These are phyloP conservation scores for Pteruthius melanotis DNA, from an alignment of 2,113 vertebrate genomes.

Conservation along the genomic window DNA sequence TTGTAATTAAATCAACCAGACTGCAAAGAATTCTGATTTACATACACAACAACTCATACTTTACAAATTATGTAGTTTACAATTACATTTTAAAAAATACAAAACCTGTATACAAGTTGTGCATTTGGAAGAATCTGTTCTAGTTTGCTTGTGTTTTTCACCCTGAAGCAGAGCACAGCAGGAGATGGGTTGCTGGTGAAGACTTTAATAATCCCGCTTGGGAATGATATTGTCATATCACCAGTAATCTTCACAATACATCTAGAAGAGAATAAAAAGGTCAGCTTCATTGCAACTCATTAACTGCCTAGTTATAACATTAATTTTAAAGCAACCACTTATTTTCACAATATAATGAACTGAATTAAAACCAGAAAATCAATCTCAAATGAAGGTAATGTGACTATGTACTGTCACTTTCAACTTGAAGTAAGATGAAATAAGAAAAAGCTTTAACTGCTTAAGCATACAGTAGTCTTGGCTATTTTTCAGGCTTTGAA, in stretches of 20 bases:
- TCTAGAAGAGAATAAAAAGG: slow-evolving; percentile 58
- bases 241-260: slow-evolving; percentile 99
- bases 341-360: neutral
- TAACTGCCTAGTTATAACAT: neutral
- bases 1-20: neutral
- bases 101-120: slow-evolving; percentile 91
- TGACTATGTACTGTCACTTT: neutral
- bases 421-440: neutral
- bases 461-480: slow-evolving; percentile 45
- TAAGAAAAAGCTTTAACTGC: neutral
- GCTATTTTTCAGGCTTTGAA: neutral
- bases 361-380: neutral
- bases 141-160: slow-evolving; percentile 89
- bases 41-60: neutral
- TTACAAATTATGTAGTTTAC: neutral
- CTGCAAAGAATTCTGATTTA: neutral
- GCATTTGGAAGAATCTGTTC: slow-evolving; percentile 95
- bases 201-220: slow-evolving; percentile 94
- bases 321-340: neutral
- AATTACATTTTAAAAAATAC: neutral
- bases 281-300: neutral
- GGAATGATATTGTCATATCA: slow-evolving; percentile 96
- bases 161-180: slow-evolving; percentile 89
- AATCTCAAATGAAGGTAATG: neutral
- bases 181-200: slow-evolving; percentile 93